Evolutionary conservation across 2,888 invertebrate species (phyloP).

Genomic region (Platycnemis pennipes): DNA sequence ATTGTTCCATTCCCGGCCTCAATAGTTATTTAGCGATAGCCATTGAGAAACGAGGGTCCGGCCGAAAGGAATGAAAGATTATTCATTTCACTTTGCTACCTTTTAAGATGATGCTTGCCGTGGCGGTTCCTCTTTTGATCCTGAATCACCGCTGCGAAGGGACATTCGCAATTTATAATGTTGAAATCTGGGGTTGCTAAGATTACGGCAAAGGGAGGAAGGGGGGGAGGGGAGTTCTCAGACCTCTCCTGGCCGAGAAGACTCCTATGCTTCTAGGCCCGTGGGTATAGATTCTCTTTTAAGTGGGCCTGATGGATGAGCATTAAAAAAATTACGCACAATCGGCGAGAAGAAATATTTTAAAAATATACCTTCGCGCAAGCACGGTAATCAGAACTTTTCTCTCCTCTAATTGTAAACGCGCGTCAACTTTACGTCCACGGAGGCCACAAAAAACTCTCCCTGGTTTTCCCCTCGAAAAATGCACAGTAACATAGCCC

Average conservation of each 20-base stretch:
- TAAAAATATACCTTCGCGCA: not conserved
- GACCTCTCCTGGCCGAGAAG: not conserved
- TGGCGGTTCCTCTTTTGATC: not conserved
- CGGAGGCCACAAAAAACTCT: not conserved
- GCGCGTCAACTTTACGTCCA: not conserved
- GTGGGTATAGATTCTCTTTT: not conserved
- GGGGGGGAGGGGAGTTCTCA: not conserved
- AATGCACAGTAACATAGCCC: constrained; percentile 47
- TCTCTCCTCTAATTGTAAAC: not conserved
- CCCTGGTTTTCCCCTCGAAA: not conserved
- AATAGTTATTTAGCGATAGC: no score
- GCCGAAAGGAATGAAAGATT: not conserved
- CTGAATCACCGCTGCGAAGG: not conserved
- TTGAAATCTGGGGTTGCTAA: not conserved
- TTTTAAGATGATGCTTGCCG: not conserved
- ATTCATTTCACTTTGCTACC: not conserved
- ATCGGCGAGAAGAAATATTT: not conserved
- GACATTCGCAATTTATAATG: not conserved
- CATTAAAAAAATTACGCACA: not conserved
- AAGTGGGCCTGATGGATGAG: not conserved
- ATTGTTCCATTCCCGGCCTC: no score
- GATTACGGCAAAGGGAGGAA: not conserved
- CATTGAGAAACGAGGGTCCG: no score
- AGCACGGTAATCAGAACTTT: not conserved
- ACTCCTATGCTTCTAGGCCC: not conserved